Evolutionary conservation across 1,140 invertebrate genomes (phyloP).

Genomic region (Leptinotarsa undecemlineata): DNA sequence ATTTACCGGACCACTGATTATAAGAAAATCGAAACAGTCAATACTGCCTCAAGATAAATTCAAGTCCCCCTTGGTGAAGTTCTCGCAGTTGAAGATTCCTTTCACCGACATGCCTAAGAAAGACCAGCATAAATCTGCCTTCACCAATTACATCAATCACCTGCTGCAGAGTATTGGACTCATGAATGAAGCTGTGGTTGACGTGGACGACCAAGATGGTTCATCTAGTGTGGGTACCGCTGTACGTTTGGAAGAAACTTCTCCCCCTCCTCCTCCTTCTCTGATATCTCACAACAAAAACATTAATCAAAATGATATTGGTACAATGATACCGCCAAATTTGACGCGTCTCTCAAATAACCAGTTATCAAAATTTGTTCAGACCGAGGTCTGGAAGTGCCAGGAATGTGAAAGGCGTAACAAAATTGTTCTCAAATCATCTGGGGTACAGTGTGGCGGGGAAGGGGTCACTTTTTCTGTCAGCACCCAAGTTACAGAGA

Average conservation of each 20-base stretch:
- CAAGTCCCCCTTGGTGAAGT: constrained; percentile 34
- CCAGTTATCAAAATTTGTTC: constrained; percentile 19
- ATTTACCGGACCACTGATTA: constrained; percentile 32
- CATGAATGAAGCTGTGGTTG: constrained; percentile 11
- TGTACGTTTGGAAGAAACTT: background rate
- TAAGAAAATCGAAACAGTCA: constrained; percentile 26
- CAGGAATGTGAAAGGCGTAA: constrained; percentile 35
- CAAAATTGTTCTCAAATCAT: constrained; percentile 21
- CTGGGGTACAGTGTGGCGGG: constrained; percentile 31
- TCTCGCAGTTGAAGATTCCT: constrained; percentile 28
- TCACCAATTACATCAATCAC: constrained; percentile 27
- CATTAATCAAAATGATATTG: background rate
- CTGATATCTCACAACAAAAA: background rate
- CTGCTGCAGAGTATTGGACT: constrained; percentile 31
- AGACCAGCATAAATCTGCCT: constrained; percentile 12
- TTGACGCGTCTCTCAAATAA: background rate
- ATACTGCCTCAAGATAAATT: constrained; percentile 16
- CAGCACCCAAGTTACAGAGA: constrained; percentile 39
- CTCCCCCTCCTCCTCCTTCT: constrained; percentile 20
- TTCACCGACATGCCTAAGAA: constrained; percentile 33
- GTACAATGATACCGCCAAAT: background rate
- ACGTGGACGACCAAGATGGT: constrained; percentile 6
- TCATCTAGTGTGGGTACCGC: background rate
- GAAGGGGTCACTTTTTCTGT: constrained; percentile 31
- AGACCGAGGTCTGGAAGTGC: constrained; percentile 34